phyloP scores from a whole-genome alignment of 1,140 invertebrate genomes.

The Drosophila sulfurigaster region DNA sequence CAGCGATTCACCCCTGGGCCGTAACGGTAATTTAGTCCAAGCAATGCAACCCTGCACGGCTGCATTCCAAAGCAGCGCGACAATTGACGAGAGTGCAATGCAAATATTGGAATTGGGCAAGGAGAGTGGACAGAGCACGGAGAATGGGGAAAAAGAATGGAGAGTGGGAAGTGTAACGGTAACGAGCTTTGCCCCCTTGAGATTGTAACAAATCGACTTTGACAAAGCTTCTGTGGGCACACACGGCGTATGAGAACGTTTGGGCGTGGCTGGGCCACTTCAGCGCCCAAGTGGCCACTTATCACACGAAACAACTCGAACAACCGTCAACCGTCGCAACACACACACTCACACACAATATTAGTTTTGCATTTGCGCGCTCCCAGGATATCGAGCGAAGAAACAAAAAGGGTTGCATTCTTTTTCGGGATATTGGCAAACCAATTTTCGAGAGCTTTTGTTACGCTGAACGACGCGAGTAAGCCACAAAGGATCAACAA shows the following conservation, averaged over 20 bases:
- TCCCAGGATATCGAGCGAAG: conserved; percentile 73
- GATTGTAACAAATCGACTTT: conserved; percentile 84
- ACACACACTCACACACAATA: not conserved
- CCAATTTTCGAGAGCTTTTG: conserved; percentile 81
- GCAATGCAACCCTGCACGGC: conserved; percentile 55
- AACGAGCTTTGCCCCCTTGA: conserved; percentile 60
- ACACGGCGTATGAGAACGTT: conserved; percentile 40
- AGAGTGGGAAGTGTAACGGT: not conserved
- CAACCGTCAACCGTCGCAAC: conserved; percentile 3
- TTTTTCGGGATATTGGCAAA: conserved; percentile 69
- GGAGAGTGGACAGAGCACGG: conserved; percentile 28
- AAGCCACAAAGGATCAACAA: conserved; percentile 84
- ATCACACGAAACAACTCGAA: conserved; percentile 33
- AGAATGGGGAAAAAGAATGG: too few species aligned
- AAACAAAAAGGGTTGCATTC: conserved; percentile 62
- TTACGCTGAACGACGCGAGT: conserved; percentile 76
- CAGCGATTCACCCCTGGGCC: conserved; percentile 52
- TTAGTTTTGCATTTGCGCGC: conserved; percentile 62
- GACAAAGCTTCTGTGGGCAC: conserved; percentile 70
- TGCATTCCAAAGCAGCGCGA: conserved; percentile 71
- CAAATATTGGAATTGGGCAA: conserved; percentile 57
- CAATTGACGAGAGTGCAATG: conserved; percentile 62
- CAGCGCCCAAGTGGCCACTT: conserved; percentile 61
- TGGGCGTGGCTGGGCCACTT: conserved; percentile 30
- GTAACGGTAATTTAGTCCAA: conserved; percentile 38